Evolutionary conservation across 92 coral and sea anemone species (phyloP), one percentile per base, ranked within the genome.

Genomic region (Micromussa lordhowensis): DNA sequence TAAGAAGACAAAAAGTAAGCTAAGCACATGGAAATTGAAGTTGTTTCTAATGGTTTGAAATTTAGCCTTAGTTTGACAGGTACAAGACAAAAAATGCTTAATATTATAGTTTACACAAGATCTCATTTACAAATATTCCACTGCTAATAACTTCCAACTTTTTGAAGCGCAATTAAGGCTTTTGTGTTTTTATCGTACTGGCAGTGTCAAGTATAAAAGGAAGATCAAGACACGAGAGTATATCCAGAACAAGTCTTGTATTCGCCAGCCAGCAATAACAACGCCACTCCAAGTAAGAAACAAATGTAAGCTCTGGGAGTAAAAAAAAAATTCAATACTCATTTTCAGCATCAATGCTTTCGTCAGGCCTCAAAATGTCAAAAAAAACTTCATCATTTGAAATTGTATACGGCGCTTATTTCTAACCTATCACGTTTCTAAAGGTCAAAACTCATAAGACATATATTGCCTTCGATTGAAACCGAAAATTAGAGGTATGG

Each of bases 131-230:
- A 6, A 78, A 10, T 78, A 48, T 31, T 32, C 22, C 31, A 34
- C 72, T 11, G 31, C 19, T 64, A 61, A 63, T 35, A 57, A 38
- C 18, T 35, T 32, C 22, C 44, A 59, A 1, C 28, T 31, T 29
- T 68, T 30, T 49, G 51, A 53, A 16, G 77, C 31, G 68, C 55
- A 71, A 82, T 70, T 82, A 82, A 13, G 12, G 40, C 57, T 40
- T 48, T 68, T 64, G 59, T 35, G 17, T 38, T 82, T 19, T 69
- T 53, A 31, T 29, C 59, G 30, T 53, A 24, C 28, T 19, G 51
- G 0, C 29, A 9, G 59, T 26, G 30, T 82, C 64, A 51, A 66
- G 15, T 17, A 3, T 28, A 7, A 10, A 36, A 38, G 48, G 74
- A 26, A 11, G 22, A 55, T 55, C 61, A 28, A 66, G 26, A n/a